Percentiles rank a stretch among this genome's conserved stretches.
Evolutionary conservation across 2,888 invertebrate genomes (phyloP).

Genomic region (Ennomos erosarius): DNA sequence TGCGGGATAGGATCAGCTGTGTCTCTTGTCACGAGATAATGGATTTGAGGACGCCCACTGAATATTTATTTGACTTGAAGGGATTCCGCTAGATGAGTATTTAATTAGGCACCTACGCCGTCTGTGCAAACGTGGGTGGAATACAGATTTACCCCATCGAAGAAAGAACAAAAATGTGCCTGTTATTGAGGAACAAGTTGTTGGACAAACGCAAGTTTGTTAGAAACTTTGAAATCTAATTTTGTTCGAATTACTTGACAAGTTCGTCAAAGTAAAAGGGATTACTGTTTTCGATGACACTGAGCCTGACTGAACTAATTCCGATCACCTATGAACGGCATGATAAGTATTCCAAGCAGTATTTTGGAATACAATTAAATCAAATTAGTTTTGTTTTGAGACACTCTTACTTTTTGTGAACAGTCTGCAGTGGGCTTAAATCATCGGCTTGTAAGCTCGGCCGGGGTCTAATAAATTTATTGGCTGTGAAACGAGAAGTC

Average conservation of each 20-base stretch:
- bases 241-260: slow-evolving; percentile 9
- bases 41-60: slow-evolving; percentile 59
- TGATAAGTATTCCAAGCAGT: too few species aligned
- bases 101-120: slow-evolving; percentile 48
- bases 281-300: too few species aligned
- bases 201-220: slow-evolving; percentile 16
- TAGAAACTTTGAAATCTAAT: slow-evolving; percentile 3
- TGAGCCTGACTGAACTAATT: too few species aligned
- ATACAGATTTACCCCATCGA: slow-evolving; percentile 29
- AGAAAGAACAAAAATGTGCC: slow-evolving; percentile 19
- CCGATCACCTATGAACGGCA: too few species aligned
- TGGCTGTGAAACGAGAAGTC: slow-evolving; percentile 69
- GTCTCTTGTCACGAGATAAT: slow-evolving; percentile 65
- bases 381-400: slow-evolving; percentile 31
- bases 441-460: slow-evolving; percentile 50
- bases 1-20: slow-evolving; percentile 61
- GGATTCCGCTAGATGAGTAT: slow-evolving; percentile 52
- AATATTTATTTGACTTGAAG: slow-evolving; percentile 57
- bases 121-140: slow-evolving; percentile 32
- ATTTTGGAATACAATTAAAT: slow-evolving; percentile 1
- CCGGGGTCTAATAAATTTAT: slow-evolving; percentile 68
- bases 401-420: slow-evolving; percentile 35
- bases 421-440: slow-evolving; percentile 42
- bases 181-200: slow-evolving; percentile 18
- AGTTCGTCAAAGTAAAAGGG: background rate